Evolutionary conservation across 2,888 invertebrate species (phyloP).

Genomic region (Drosophila atripex): DNA sequence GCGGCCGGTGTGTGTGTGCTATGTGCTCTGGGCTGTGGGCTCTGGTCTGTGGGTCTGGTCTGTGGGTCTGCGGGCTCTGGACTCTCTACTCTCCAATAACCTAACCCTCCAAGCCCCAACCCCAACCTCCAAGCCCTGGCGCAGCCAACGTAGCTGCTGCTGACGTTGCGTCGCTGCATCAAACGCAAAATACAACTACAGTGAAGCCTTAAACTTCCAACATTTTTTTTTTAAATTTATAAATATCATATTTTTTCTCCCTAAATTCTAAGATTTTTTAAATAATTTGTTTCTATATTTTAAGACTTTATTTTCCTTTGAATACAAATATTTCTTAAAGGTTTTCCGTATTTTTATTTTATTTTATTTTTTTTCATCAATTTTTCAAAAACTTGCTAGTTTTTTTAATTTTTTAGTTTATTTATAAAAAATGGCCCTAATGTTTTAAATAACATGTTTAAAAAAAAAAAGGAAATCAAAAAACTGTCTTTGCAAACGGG

Average conservation of each 20-base stretch:
- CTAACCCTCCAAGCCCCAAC: background rate
- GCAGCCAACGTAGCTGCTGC: slow-evolving; percentile 4
- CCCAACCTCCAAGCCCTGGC: slow-evolving; percentile 4
- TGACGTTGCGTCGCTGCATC: slow-evolving; percentile 40
- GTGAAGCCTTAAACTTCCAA: slow-evolving; percentile 26
- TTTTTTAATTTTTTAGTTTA: too few relatives aligned
- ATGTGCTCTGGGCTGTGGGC: slow-evolving; percentile 26
- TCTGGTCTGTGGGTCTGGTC: background rate
- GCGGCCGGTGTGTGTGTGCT: slow-evolving; percentile 41
- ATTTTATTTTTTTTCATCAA: too few relatives aligned
- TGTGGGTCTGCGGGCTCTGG: slow-evolving; percentile 10
- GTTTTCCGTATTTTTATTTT: too few relatives aligned
- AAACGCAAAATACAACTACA: slow-evolving; percentile 55
- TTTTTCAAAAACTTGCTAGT: too few relatives aligned
- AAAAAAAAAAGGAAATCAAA: too few relatives aligned
- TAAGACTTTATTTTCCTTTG: too few relatives aligned
- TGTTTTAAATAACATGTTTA: too few relatives aligned
- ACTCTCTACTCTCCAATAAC: slow-evolving; percentile 12
- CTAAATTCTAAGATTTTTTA: too few relatives aligned
- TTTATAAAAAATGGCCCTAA: too few relatives aligned
- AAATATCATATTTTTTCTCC: background rate
- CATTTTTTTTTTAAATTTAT: background rate
- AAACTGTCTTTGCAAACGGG: too few relatives aligned
- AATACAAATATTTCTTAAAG: too few relatives aligned
- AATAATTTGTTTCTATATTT: too few relatives aligned